Evolutionary conservation across 1,140 invertebrate genomes (phyloP).

Genomic region (silkworm (Bombyx mori)): DNA sequence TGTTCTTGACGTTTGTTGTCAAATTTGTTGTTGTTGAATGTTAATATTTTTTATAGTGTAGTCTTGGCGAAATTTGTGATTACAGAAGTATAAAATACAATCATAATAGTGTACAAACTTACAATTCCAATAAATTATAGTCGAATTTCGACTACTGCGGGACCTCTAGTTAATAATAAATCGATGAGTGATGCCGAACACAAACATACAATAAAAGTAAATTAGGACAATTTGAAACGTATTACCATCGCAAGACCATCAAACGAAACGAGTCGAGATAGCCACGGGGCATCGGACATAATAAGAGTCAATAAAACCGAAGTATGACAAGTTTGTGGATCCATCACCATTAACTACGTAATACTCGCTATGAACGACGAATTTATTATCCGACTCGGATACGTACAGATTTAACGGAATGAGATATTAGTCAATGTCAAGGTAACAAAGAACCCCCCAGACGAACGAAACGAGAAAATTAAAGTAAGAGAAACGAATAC

Average conservation of each 20-base stretch:
- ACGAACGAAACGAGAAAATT: constrained; percentile 1
- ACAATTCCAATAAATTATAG: too few relatives aligned
- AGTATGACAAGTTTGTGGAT: constrained; percentile 32
- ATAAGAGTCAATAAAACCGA: constrained; percentile 39
- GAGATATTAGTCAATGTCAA: constrained; percentile 33
- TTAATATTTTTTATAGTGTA: too few relatives aligned
- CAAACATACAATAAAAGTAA: too few relatives aligned
- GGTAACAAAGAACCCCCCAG: constrained; percentile 16
- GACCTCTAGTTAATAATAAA: too few relatives aligned
- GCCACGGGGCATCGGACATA: constrained; percentile 21
- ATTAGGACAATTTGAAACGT: constrained; percentile 43
- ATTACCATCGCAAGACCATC: constrained; percentile 52
- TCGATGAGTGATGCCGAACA: too few relatives aligned
- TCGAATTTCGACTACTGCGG: too few relatives aligned
- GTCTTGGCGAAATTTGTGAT: too few relatives aligned
- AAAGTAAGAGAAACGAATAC: constrained; percentile 3
- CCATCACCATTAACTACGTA: constrained; percentile 36
- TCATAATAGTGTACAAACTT: too few relatives aligned
- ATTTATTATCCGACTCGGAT: constrained; percentile 34
- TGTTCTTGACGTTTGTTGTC: too few relatives aligned
- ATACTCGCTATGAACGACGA: constrained; percentile 27
- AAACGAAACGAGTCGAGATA: constrained; percentile 42
- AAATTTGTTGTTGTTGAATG: too few relatives aligned
- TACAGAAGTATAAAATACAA: too few relatives aligned
- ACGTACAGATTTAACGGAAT: constrained; percentile 22